Conservation (phyloP, 2,113 vertebrate species). For the Petrocephalus zakoni region DNA sequence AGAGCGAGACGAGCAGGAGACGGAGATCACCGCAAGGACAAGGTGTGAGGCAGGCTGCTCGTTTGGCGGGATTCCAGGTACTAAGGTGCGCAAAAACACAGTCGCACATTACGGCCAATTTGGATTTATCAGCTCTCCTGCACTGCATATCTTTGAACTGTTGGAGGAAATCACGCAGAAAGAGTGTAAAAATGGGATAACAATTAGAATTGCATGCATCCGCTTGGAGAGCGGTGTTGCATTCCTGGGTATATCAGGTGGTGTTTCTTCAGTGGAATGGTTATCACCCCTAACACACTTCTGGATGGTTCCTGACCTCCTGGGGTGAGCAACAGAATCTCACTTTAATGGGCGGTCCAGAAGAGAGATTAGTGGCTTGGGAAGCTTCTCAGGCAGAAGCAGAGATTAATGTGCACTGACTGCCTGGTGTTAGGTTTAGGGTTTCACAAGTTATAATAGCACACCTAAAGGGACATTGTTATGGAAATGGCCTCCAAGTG, state of each 20-base stretch:
- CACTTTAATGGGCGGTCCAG: slow-evolving; percentile 13
- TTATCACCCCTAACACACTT: slow-evolving; percentile 11
- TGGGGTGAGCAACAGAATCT: not conserved
- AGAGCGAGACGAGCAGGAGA: not conserved
- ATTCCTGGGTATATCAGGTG: not conserved
- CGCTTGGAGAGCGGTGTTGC: not conserved
- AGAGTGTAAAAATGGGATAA: not conserved
- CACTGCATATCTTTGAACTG: not conserved
- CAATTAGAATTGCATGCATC: not conserved
- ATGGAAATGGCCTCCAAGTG: not conserved
- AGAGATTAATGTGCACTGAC: not conserved
- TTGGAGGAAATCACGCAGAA: not conserved
- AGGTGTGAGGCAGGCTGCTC: not conserved
- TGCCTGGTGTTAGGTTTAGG: not conserved
- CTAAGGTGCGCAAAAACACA: not conserved
- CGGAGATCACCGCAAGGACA: not conserved
- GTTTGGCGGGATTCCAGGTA: not conserved
- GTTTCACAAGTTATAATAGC: not conserved
- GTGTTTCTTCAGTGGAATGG: not conserved
- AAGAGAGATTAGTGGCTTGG: slow-evolving; percentile 14
- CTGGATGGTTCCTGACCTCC: slow-evolving; percentile 7
- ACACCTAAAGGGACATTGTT: not conserved
- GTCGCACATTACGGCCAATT: not conserved
- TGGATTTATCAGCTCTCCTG: not conserved
- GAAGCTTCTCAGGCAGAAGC: slow-evolving; percentile 1